Percentiles rank a stretch among this genome's conserved stretches.
These are phyloP conservation scores for Dicyrtomina minuta DNA, from an alignment of 2,888 invertebrate species.

Conservation along the genomic window DNA sequence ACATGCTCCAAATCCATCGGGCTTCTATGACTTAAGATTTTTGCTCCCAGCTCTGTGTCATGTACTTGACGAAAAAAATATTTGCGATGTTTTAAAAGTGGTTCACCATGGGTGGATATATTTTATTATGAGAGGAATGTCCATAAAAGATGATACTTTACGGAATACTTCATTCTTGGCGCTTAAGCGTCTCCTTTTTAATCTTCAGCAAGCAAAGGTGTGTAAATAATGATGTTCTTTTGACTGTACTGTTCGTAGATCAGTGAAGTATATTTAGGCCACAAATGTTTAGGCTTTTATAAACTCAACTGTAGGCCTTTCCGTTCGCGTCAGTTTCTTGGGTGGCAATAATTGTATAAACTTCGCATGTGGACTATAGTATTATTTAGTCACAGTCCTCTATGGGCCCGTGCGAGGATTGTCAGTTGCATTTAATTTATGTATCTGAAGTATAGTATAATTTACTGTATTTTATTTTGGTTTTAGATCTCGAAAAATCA, in stretches of 20 bases:
- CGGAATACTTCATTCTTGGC: slow-evolving; percentile 45
- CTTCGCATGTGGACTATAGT: too few species aligned
- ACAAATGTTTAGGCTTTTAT: too few species aligned
- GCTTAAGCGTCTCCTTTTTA: slow-evolving; percentile 43
- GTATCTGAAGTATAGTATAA: too few species aligned
- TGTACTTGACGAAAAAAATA: slow-evolving; percentile 48
- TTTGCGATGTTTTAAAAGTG: slow-evolving; percentile 47
- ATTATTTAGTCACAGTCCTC: too few species aligned
- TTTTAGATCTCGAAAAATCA: slow-evolving; percentile 34
- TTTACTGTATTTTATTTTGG: slow-evolving; percentile 25
- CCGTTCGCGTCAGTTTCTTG: too few species aligned
- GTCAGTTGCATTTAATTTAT: too few species aligned
- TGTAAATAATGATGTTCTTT: slow-evolving; percentile 4
- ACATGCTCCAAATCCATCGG: slow-evolving; percentile 11
- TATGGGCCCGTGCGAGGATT: too few species aligned
- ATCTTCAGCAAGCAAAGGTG: slow-evolving; percentile 44
- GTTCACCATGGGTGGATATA: slow-evolving; percentile 50
- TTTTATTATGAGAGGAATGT: slow-evolving; percentile 46
- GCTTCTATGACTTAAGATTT: slow-evolving; percentile 47
- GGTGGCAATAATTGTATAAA: background rate
- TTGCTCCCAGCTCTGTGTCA: slow-evolving; percentile 48
- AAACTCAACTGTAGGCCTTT: too few species aligned
- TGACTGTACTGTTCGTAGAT: too few species aligned
- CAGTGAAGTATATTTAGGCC: too few species aligned
- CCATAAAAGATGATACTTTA: slow-evolving; percentile 36